Conservation (phyloP, 2,113 vertebrate genomes). For the Chlorodrepanis virens region DNA sequence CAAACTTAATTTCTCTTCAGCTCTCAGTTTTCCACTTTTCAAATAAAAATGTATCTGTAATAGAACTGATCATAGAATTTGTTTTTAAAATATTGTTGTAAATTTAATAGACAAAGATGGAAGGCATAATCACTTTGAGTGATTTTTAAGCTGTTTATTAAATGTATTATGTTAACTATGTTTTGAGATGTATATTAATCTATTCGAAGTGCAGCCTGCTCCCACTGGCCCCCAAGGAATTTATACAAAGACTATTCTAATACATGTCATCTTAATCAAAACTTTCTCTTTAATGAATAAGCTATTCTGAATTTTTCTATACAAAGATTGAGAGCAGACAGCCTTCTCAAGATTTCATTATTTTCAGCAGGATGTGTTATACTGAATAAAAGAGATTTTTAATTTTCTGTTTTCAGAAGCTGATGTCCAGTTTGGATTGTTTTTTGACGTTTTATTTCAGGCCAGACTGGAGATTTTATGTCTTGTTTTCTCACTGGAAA, state of each 20-base stretch:
- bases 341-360: neutral
- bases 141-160: neutral
- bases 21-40: neutral
- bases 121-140: neutral
- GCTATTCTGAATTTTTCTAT: neutral
- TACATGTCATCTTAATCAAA: neutral
- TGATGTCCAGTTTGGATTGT: neutral
- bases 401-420: neutral
- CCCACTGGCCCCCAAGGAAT: fast-evolving
- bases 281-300: neutral
- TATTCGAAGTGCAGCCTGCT: neutral
- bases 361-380: neutral
- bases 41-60: neutral
- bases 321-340: neutral
- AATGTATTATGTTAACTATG: neutral
- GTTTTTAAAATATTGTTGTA: neutral
- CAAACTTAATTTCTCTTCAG: neutral
- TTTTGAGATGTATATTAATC: neutral
- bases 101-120: neutral
- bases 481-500: neutral
- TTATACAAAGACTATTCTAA: neutral
- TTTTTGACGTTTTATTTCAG: neutral
- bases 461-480: neutral
- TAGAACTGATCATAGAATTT: neutral
- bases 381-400: neutral